Percentiles rank a stretch among this genome's conserved stretches.
Evolutionary conservation across 2,113 vertebrate species (phyloP).

Genomic region (Pristiophorus japonicus): DNA sequence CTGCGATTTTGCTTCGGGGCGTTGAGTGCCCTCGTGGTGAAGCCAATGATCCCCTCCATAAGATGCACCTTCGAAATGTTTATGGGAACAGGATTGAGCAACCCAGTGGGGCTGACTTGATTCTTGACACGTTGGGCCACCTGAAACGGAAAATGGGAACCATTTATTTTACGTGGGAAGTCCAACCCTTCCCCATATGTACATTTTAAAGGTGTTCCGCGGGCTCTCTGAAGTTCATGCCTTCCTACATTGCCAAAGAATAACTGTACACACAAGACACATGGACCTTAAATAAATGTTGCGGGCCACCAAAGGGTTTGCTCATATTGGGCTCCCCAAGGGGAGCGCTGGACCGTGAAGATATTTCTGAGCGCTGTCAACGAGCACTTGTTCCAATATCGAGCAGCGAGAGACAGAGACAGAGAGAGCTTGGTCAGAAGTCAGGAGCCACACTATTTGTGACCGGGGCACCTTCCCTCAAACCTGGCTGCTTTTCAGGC

Average conservation of each 20-base stretch:
- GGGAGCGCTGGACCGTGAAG: not conserved
- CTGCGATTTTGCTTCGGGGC: not conserved
- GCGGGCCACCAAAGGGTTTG: not conserved
- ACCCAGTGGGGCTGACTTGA: not conserved
- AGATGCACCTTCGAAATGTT: not conserved
- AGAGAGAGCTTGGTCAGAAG: not conserved
- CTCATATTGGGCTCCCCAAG: not conserved
- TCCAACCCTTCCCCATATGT: not conserved
- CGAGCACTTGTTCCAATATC: not conserved
- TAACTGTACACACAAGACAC: not conserved
- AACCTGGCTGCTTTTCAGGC: conserved; percentile 77
- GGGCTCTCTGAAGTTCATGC: not conserved
- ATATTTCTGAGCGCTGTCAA: too few species aligned
- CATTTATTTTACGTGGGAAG: not conserved
- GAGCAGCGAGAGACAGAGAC: too few species aligned
- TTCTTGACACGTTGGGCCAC: not conserved
- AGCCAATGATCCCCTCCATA: not conserved
- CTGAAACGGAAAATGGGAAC: not conserved
- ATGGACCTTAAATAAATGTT: not conserved
- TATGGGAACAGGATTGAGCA: not conserved
- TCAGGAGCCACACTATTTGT: not conserved
- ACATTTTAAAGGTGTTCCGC: not conserved
- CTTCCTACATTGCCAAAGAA: not conserved
- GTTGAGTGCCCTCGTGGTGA: not conserved
- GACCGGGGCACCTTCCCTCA: conserved; percentile 40